Conservation (phyloP, 2,797 vertebrate genomes). For the Phrynocephalus vlangalii region DNA sequence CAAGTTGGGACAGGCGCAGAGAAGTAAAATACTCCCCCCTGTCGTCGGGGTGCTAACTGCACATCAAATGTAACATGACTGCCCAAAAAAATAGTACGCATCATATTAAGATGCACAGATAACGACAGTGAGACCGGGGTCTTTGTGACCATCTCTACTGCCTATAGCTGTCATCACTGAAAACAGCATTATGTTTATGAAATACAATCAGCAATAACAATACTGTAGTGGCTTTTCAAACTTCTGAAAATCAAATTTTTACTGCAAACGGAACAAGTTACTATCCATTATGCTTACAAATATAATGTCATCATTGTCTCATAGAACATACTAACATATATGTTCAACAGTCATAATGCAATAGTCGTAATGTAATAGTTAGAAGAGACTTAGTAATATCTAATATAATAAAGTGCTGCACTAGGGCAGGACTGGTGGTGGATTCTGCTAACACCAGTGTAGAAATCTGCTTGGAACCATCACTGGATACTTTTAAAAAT, state of each 20-base stretch:
- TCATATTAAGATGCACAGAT: too few relatives aligned
- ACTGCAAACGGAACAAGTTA: not conserved
- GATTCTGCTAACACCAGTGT: not conserved
- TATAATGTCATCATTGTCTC: not conserved
- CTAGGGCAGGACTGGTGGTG: too few relatives aligned
- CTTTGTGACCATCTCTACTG: too few relatives aligned
- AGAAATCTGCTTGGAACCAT: not conserved
- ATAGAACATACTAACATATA: not conserved
- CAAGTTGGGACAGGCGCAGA: too few relatives aligned
- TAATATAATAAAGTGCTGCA: not conserved
- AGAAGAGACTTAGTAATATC: not conserved
- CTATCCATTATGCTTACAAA: not conserved
- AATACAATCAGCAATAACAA: not conserved
- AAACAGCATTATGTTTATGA: not conserved
- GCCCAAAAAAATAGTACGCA: too few relatives aligned
- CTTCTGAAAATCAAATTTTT: not conserved
- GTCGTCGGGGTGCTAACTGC: too few relatives aligned
- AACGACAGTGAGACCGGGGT: too few relatives aligned
- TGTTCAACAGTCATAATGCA: too few relatives aligned
- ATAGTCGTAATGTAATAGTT: not conserved
- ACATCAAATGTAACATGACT: too few relatives aligned
- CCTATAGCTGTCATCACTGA: not conserved
- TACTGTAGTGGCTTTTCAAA: not conserved
- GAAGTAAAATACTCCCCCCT: too few relatives aligned
- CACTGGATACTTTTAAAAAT: not conserved